Evolutionary conservation across 2,888 invertebrate genomes (phyloP).

Genomic region (Drosophila mercatorum): DNA sequence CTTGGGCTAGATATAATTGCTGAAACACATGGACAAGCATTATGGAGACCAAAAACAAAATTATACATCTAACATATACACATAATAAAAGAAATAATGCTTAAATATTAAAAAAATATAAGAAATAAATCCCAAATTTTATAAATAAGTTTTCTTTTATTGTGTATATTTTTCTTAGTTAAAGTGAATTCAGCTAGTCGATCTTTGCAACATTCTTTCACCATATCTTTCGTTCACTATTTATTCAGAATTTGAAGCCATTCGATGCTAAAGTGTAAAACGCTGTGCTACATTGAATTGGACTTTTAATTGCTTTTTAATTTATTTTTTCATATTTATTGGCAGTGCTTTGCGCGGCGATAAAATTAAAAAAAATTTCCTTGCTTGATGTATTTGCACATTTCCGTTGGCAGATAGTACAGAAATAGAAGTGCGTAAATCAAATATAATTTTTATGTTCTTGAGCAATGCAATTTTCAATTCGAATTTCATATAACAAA

Average conservation of each 20-base stretch:
- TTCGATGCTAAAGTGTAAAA: slow-evolving; percentile 28
- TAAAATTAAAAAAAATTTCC: slow-evolving; percentile 42
- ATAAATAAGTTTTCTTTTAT: neutral
- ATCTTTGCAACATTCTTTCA: neutral
- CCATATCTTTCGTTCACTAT: neutral
- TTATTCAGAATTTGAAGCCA: slow-evolving; percentile 23
- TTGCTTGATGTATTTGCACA: slow-evolving; percentile 37
- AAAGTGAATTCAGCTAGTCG: slow-evolving; percentile 13
- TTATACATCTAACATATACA: no score
- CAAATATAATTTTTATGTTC: slow-evolving; percentile 50
- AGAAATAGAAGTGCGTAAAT: slow-evolving; percentile 31
- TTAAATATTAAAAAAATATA: no score
- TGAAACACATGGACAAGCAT: neutral
- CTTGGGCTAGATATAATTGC: neutral
- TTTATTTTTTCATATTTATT: slow-evolving; percentile 54
- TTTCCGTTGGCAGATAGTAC: slow-evolving; percentile 38
- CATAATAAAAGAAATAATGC: no score
- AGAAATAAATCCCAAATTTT: neutral
- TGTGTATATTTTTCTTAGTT: neutral
- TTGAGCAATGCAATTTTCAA: slow-evolving; percentile 14
- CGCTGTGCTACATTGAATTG: slow-evolving; percentile 28
- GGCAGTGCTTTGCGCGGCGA: slow-evolving; percentile 18
- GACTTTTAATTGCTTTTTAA: slow-evolving; percentile 59
- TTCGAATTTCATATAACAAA: slow-evolving; percentile 31
- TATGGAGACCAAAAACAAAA: neutral